Evolutionary conservation across 1,140 invertebrate genomes (phyloP).

Genomic region (Cecropterus lyciades): DNA sequence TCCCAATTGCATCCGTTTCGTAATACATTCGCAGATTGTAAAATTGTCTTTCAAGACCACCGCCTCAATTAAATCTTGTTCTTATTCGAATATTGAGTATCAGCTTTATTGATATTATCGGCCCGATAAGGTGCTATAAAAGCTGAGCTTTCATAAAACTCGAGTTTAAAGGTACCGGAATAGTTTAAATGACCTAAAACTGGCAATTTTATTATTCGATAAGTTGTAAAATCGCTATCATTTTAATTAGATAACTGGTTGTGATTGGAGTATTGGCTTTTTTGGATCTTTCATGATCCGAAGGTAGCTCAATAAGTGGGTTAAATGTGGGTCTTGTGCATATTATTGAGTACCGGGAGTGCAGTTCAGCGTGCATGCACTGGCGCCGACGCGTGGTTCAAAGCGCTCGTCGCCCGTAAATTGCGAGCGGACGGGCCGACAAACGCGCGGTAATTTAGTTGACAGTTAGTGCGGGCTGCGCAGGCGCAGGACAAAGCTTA

Average conservation of each 20-base stretch:
- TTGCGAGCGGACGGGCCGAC: constrained; percentile 66
- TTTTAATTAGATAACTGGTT: constrained; percentile 28
- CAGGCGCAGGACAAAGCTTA: constrained; percentile 66
- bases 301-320: too few relatives aligned
- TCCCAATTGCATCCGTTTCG: constrained; percentile 53
- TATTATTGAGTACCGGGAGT: neutral
- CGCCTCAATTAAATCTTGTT: constrained; percentile 62
- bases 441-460: constrained; percentile 72
- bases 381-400: constrained; percentile 59
- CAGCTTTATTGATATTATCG: constrained; percentile 32
- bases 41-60: constrained; percentile 60
- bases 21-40: constrained; percentile 68
- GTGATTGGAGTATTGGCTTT: constrained; percentile 12
- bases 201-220: constrained; percentile 33
- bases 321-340: neutral
- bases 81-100: constrained; percentile 41
- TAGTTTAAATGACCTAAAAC: constrained; percentile 34
- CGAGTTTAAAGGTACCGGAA: constrained; percentile 22
- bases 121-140: constrained; percentile 27
- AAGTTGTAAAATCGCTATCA: constrained; percentile 18
- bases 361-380: constrained; percentile 39
- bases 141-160: constrained; percentile 27
- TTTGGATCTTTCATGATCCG: neutral
- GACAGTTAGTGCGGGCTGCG: constrained; percentile 62
- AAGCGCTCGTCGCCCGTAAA: constrained; percentile 67